phyloP scores from a whole-genome alignment of 2,888 invertebrate species.

The Ornithoptera alexandrae region DNA sequence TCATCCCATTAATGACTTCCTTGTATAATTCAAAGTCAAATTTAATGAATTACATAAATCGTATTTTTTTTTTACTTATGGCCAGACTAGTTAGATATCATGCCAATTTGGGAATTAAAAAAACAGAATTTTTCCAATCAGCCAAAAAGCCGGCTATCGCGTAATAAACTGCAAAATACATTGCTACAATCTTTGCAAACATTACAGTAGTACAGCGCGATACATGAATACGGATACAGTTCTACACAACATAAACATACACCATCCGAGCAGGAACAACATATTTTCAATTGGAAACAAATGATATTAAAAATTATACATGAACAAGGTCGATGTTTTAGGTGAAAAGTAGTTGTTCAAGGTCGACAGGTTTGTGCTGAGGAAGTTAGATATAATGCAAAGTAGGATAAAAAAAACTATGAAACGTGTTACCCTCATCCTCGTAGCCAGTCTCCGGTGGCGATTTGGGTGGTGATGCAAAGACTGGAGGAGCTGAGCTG shows the following conservation, averaged over 20 bases:
- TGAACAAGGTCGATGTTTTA: not conserved
- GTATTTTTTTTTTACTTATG: not conserved
- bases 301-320: slow-evolving; percentile 31
- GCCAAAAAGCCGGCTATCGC: slow-evolving; percentile 58
- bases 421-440: slow-evolving; percentile 57
- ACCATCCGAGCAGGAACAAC: slow-evolving; percentile 43
- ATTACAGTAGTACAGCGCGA: slow-evolving; percentile 37
- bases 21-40: too few relatives aligned
- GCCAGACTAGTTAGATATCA: slow-evolving; percentile 41
- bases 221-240: slow-evolving; percentile 38
- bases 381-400: slow-evolving; percentile 32
- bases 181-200: slow-evolving; percentile 41
- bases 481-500: slow-evolving; percentile 87
- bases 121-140: slow-evolving; percentile 58
- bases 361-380: slow-evolving; percentile 40
- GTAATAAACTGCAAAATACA: slow-evolving; percentile 43
- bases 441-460: slow-evolving; percentile 49
- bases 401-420: slow-evolving; percentile 1
- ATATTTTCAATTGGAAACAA: slow-evolving; percentile 29
- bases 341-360: slow-evolving; percentile 39
- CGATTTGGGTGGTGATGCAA: slow-evolving; percentile 83
- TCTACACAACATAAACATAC: slow-evolving; percentile 42
- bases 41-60: not conserved
- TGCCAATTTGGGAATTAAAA: slow-evolving; percentile 60
- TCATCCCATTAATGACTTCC: too few relatives aligned